phyloP scores from a whole-genome alignment of 2,888 invertebrate species.

The Watsonalla binaria region DNA sequence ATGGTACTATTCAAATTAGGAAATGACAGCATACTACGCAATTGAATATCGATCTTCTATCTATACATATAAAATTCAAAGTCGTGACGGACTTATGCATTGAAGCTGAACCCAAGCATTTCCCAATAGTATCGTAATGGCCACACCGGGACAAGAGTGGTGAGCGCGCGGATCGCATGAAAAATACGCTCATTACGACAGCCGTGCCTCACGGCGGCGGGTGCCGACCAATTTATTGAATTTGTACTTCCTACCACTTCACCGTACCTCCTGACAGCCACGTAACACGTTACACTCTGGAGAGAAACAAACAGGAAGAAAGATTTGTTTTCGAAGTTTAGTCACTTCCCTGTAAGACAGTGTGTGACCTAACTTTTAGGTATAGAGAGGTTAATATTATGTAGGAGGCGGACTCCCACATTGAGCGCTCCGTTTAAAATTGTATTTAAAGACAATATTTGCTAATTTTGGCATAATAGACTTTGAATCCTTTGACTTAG shows the following conservation, averaged over 20 bases:
- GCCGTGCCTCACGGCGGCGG: constrained; percentile 16
- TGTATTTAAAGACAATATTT: too few species aligned
- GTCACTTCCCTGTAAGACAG: background rate
- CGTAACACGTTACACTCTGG: background rate
- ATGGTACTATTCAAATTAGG: too few species aligned
- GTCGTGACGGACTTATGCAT: too few species aligned
- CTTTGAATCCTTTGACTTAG: too few species aligned
- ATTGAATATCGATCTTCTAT: too few species aligned
- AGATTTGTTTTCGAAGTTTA: background rate
- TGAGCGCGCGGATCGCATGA: constrained; percentile 40
- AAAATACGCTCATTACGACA: constrained; percentile 47
- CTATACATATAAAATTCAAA: too few species aligned
- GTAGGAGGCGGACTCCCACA: too few species aligned
- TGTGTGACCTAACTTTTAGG: too few species aligned
- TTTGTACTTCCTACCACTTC: constrained; percentile 17
- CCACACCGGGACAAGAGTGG: constrained; percentile 13
- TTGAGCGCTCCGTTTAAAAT: too few species aligned
- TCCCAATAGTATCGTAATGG: constrained; percentile 4
- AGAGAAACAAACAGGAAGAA: background rate
- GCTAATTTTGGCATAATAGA: too few species aligned
- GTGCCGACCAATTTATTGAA: constrained; percentile 33
- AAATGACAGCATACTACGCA: too few species aligned
- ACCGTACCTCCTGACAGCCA: constrained; percentile 9
- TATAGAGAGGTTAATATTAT: too few species aligned
- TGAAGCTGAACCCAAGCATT: background rate